Evolutionary conservation across 2,113 vertebrate species (phyloP), one percentile per base, ranked within the genome.

Genomic region (Hemiprocne comata): DNA sequence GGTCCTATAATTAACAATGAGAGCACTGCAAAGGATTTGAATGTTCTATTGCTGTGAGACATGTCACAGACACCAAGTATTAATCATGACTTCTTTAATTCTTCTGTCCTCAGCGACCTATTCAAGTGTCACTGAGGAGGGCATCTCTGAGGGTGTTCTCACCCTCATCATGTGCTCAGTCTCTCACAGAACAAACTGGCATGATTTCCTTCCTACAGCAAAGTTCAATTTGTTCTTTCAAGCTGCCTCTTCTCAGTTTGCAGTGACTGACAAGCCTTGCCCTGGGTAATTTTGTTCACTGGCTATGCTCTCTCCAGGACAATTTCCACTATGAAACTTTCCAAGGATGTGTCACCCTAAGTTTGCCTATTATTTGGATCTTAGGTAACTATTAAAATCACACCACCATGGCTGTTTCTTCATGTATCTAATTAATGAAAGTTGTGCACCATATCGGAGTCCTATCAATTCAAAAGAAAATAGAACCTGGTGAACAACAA

Each of bases 161-260:
- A 71, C 46, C 24, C 55, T 81, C 64, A 51, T 60, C 78, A 58
- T 75, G 72, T 81, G 46, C 57, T 82, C 76, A 67, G 60, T 34
- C 81, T 86, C 65, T 69, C 84, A 88, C 64, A 84, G 90, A 86
- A 87, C 0, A 0, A 66, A 34, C 54, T 85, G 87, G 87, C 81
- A 95, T 44, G 53, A 87, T 90, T 95, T 94, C 81, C 93, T 95
- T 94, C 90, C 84, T 72, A 70, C 87, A 81, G 79, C 91, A 76
- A 64, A 65, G 50, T 67, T 76, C 84, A 94, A 50, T 79, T 70
- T 87, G 48, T 90, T 87, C 91, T 91, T 78, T 71, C 60, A 87
- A 66, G 69, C 61, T 92, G 90, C 40, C 38, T 55, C 69, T 61
- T 96, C 91, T 94, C 91, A 79, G 75, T 83, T 74, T 93, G 79